Base-by-base conservation (phyloP, 2,113 vertebrate genomes). In the Electrona antarctica region DNA sequence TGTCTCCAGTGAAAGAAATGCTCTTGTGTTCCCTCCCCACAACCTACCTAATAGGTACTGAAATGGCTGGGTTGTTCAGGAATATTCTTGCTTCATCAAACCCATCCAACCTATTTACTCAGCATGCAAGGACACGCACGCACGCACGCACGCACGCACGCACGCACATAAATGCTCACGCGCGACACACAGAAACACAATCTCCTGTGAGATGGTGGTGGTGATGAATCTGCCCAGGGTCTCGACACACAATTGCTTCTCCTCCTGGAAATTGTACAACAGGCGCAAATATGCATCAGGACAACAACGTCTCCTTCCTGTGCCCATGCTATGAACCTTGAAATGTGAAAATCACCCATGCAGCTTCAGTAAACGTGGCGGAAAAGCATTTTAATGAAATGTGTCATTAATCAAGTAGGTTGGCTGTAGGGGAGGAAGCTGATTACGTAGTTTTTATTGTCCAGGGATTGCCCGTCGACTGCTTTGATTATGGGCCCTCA, bases 281-380 rank as follows among this genome's bases (percentile, higher is more conserved):
- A 8, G 12, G 49, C 13, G 15, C 14, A n/a, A 57, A 65, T 41
- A 58, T n/a, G 28, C 59, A 71, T 45, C 58, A 10, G 13, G 11
- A 54, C n/a, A 54, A 54, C 51, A 13, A 54, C 6, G 11, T 13
- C 51, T 59, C 71, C n/a, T 51, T 60, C 52, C 11, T 11, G 7
- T 64, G 67, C 55, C 67, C 49, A 59, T 61, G 65, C 68, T 0
- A 3, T 71, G 66, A 76, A 74, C 70, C 74, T 77, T 74, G 67
- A 89, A 87, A 86, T 89, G 49, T 72, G 76, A 81, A 90, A 84
- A 79, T 72, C 70, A 78, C 41, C 69, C 51, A n/a, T 8, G 28
- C 8, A 48, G 74, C 76, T 52, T 64, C 61, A 41, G 56, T 9
- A 47, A 69, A 67, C 56, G 68, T 47, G 59, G 63, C 49, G 73